phyloP scores from a whole-genome alignment of 2,113 vertebrate species.

The Cebidichthys violaceus region DNA sequence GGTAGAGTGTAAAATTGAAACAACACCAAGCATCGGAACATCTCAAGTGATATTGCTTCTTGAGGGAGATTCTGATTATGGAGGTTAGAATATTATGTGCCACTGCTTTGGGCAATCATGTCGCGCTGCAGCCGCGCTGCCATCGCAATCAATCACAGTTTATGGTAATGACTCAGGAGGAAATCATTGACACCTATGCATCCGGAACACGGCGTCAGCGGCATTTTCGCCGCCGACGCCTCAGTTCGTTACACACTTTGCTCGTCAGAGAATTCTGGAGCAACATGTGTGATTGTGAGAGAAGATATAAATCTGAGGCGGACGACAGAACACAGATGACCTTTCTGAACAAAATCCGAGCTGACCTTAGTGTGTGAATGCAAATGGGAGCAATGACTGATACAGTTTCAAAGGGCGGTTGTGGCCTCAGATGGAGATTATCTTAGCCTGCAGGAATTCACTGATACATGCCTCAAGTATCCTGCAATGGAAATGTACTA shows the following conservation, averaged over 20 bases:
- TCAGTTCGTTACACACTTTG: slow-evolving; percentile 23
- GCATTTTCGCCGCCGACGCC: slow-evolving; percentile 53
- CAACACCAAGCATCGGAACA: slow-evolving; percentile 61
- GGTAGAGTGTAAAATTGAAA: slow-evolving; percentile 64
- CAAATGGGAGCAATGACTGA: slow-evolving; percentile 48
- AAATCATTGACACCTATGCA: slow-evolving; percentile 62
- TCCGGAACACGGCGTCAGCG: slow-evolving; percentile 34
- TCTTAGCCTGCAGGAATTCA: slow-evolving; percentile 10
- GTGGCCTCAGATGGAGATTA: background rate
- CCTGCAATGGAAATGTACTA: background rate
- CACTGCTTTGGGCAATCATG: slow-evolving; percentile 71
- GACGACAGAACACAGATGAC: slow-evolving; percentile 52
- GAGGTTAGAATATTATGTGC: slow-evolving; percentile 70
- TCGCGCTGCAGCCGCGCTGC: slow-evolving; percentile 46
- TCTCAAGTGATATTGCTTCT: slow-evolving; percentile 72
- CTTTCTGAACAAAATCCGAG: slow-evolving; percentile 45
- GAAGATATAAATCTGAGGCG: slow-evolving; percentile 49
- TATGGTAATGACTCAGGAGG: slow-evolving; percentile 69
- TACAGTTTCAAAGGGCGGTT: slow-evolving; percentile 30
- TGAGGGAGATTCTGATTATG: slow-evolving; percentile 69
- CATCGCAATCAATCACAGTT: slow-evolving; percentile 72
- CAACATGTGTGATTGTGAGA: slow-evolving; percentile 41
- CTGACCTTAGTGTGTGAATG: slow-evolving; percentile 53
- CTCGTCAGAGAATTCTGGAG: slow-evolving; percentile 18
- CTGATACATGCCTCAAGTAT: background rate